Evolutionary conservation across 2,888 invertebrate genomes (phyloP), one percentile per base, ranked within the genome.

Genomic region (Crioceris asparagi): DNA sequence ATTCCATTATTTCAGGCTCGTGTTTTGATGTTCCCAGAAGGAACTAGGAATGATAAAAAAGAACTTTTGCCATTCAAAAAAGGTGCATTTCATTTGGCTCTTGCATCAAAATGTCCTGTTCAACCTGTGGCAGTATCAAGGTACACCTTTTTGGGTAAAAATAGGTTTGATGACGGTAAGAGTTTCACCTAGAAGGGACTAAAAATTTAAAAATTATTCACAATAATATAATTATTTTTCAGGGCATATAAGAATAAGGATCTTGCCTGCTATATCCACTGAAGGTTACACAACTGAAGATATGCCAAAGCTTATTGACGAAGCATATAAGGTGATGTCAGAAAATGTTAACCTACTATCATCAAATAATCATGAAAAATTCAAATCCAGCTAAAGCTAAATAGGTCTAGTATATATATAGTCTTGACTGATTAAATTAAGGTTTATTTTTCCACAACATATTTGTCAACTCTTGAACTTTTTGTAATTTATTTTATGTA

Each of bases 21-120:
- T 62, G 67, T 94, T 34, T 72, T 88, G 58, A 73, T 96, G 43
- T 96, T 91, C 62, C 93, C 94, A 1, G 94, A 96, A 67, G 94
- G 94, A 11, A 93, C 93, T 5, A 70, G 96, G 43, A 79, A 83
- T 57, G 72, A 74, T n/a, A 75, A 74, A 3, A 81, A 79, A 18
- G 74, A 74, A 17, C 65, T 96, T 53, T 65, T 92, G 50, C 87
- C 91, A 2, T 93, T 96, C 65, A 92, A 96, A 60, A 96, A 94
- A 61, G 94, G 94, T 6, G 92, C 91, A 3, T 96, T 97, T 68
- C 90, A 93, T 64, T 78, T 94, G 45, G 94, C 96, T 0, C 68
- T 92, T 44, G 76, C 79, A 47, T 82, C 85, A 4, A 77, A 77
- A 56, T 78, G 86, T 41, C 87, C 91, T 3, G 80, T 94, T 43